A percentile compares a stretch with the other conserved stretches of the same genome.
phyloP scores from a whole-genome alignment of 30 jellyfish, hydroid and myxozoan species.

The Nemopilema nomurai region DNA sequence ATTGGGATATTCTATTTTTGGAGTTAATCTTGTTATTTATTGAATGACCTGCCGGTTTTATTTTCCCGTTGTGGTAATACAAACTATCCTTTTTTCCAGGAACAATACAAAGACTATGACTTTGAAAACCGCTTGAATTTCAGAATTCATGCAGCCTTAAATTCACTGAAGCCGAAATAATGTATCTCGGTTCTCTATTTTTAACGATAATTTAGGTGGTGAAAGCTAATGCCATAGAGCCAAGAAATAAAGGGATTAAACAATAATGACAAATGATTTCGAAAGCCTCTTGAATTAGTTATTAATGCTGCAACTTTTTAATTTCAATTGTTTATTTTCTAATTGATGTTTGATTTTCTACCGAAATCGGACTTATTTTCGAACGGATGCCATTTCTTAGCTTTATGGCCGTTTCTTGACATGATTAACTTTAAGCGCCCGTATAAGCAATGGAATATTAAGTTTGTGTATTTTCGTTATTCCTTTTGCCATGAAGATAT shows the following conservation, averaged over 20 bases:
- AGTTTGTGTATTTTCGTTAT: no score
- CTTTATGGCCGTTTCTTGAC: no score
- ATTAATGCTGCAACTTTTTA: no score
- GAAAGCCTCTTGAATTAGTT: no score
- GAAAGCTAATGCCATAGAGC: neutral
- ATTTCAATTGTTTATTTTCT: neutral
- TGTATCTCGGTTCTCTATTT: neutral
- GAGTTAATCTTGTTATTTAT: no score
- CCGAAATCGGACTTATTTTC: neutral
- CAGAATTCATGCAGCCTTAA: constrained; percentile 93
- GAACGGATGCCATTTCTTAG: no score
- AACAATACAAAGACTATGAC: constrained; percentile 78
- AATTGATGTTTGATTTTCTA: neutral
- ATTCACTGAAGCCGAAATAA: constrained; percentile 49
- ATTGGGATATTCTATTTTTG: no score
- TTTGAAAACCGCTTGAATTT: constrained; percentile 89
- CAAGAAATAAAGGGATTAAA: neutral
- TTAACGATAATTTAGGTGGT: neutral
- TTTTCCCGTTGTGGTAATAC: neutral
- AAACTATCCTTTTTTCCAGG: constrained; percentile 44
- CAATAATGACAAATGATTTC: no score
- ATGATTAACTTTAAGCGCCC: no score
- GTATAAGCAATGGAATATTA: no score
- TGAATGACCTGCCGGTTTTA: neutral
- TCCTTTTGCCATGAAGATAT: no score